Evolutionary conservation across 2,113 vertebrate genomes (phyloP).

Genomic region (Pyrgilauda ruficollis): DNA sequence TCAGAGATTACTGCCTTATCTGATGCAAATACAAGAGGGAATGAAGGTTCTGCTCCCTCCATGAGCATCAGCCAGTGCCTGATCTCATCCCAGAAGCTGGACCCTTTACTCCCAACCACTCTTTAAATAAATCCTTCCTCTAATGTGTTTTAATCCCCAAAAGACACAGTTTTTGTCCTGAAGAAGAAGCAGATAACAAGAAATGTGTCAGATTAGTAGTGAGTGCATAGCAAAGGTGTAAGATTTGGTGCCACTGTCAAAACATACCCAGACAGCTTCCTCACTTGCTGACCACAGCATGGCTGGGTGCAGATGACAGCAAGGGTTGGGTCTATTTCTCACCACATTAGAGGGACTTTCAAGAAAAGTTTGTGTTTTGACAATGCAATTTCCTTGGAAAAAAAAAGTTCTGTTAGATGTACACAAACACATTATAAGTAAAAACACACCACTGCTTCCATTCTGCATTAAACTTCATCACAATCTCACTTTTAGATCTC

Average conservation of each 20-base stretch:
- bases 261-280: not conserved
- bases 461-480: not conserved
- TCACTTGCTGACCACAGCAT: rapidly evolving
- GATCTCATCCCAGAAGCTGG: not conserved
- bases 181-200: not conserved
- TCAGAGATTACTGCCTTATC: not conserved
- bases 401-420: not conserved
- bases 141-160: not conserved
- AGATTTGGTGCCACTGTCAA: not conserved
- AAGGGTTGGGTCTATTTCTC: not conserved
- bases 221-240: not conserved
- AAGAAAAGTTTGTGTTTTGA: not conserved
- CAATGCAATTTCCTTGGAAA: not conserved
- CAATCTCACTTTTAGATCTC: not conserved
- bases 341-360: not conserved
- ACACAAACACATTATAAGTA: not conserved
- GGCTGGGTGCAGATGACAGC: not conserved
- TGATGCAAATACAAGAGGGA: not conserved
- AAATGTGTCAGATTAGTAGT: not conserved
- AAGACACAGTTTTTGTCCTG: not conserved
- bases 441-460: not conserved
- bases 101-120: not conserved
- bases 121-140: not conserved
- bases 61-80: not conserved
- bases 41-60: not conserved